These are phyloP conservation scores for Parasteatoda tepidariorum DNA, from an alignment of 1,140 invertebrate genomes.

Conservation along the genomic window DNA sequence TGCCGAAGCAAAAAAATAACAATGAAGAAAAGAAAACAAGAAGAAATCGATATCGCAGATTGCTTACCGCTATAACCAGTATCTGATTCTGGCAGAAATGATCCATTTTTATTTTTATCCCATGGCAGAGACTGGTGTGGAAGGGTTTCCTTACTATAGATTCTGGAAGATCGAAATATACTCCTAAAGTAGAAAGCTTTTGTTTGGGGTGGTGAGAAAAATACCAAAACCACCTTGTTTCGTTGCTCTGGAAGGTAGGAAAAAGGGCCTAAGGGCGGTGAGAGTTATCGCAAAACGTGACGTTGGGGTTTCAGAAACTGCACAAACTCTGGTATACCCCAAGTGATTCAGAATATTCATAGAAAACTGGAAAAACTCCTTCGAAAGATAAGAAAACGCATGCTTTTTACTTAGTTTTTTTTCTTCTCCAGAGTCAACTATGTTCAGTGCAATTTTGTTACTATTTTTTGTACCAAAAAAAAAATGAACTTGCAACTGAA, in stretches of 20 bases:
- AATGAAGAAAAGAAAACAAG: not conserved
- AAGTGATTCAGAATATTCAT: not conserved
- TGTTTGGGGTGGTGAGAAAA: not conserved
- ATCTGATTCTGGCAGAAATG: slow-evolving; percentile 3
- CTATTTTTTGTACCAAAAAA: too few species aligned
- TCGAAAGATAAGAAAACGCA: too few species aligned
- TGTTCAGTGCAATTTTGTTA: too few species aligned
- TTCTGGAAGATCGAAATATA: not conserved
- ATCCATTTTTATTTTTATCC: not conserved
- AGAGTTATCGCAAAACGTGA: not conserved
- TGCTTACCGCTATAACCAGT: slow-evolving; percentile 23
- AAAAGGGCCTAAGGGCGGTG: not conserved
- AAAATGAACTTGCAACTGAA: too few species aligned
- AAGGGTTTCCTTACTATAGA: not conserved
- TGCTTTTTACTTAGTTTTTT: too few species aligned
- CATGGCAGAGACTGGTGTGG: not conserved
- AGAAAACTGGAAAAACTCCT: too few species aligned
- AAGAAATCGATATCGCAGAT: not conserved
- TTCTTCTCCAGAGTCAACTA: too few species aligned
- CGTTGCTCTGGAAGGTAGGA: not conserved
- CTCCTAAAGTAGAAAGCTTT: not conserved
- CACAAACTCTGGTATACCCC: not conserved
- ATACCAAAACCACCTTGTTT: not conserved
- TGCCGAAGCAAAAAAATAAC: not conserved
- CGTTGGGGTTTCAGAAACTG: not conserved